Conservation (phyloP, 2,113 vertebrate genomes). For the Platysternon megacephalum region DNA sequence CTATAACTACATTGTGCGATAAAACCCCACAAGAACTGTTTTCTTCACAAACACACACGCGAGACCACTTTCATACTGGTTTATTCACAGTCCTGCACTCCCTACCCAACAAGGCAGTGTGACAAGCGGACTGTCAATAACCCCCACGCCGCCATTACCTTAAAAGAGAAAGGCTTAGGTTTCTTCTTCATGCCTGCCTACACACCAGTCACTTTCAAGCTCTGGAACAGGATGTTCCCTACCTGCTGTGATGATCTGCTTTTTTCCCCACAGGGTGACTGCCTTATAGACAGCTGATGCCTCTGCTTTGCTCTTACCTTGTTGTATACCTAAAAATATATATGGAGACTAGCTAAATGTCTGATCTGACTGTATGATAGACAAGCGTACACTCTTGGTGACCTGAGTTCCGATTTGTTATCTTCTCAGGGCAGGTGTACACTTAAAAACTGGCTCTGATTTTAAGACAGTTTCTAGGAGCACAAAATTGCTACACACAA, state of each 20-base stretch:
- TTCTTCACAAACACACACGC: neutral
- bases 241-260: constrained; percentile 36
- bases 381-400: accelerated
- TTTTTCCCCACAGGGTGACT: neutral
- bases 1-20: neutral
- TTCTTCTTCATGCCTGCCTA: constrained; percentile 51
- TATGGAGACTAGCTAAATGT: neutral
- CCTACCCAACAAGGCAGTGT: neutral
- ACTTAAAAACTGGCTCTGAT: neutral
- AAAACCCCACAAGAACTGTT: neutral
- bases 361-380: neutral
- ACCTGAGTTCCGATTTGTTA: neutral
- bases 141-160: neutral
- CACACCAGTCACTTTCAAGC: constrained; percentile 5
- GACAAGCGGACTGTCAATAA: constrained; percentile 24
- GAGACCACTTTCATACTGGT: neutral
- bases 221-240: constrained; percentile 32
- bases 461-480: neutral
- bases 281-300: neutral
- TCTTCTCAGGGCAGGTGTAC: neutral
- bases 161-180: neutral
- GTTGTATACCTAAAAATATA: accelerated
- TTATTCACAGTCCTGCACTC: neutral
- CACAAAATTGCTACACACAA: neutral
- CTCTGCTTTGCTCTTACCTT: neutral